Conservation (phyloP, 2,888 invertebrate species). For the Drosophila suboccidentalis region DNA sequence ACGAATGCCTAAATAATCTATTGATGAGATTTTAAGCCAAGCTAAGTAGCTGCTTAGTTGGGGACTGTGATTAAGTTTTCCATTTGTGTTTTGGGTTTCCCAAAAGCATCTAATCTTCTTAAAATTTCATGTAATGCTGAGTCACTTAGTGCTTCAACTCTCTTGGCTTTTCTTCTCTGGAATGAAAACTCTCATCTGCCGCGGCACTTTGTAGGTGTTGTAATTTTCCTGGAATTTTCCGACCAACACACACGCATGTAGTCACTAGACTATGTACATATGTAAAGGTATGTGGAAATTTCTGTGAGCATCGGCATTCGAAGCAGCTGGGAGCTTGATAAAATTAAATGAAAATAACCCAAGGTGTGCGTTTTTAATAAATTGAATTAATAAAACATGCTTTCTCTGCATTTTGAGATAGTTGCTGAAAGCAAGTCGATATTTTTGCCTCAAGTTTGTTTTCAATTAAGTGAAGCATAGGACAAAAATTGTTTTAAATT, state of each 20-base stretch:
- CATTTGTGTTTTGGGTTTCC: background rate
- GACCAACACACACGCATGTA: slow-evolving; percentile 17
- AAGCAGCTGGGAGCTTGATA: slow-evolving; percentile 34
- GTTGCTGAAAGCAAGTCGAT: slow-evolving; percentile 8
- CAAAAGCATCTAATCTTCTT: background rate
- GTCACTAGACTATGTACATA: slow-evolving; percentile 7
- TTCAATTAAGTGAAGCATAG: slow-evolving; percentile 60
- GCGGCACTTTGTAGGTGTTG: slow-evolving; percentile 16
- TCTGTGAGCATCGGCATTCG: slow-evolving; percentile 11
- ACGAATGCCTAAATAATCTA: too few relatives aligned
- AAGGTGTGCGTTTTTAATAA: slow-evolving; percentile 76
- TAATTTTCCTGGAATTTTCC: slow-evolving; percentile 49
- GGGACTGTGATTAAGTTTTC: background rate
- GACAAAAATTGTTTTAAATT: slow-evolving; percentile 40
- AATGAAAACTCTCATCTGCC: slow-evolving; percentile 12
- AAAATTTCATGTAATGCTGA: background rate
- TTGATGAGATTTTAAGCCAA: too few relatives aligned
- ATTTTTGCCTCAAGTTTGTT: slow-evolving; percentile 51
- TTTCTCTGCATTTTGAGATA: slow-evolving; percentile 11
- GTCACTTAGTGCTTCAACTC: background rate
- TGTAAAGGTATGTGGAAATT: slow-evolving; percentile 14
- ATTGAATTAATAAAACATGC: slow-evolving; percentile 82
- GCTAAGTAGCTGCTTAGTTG: background rate
- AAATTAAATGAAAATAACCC: slow-evolving; percentile 70
- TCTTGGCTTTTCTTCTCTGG: background rate